Base-by-base conservation (phyloP, 2,113 vertebrate species). In the Oryzias celebensis region DNA sequence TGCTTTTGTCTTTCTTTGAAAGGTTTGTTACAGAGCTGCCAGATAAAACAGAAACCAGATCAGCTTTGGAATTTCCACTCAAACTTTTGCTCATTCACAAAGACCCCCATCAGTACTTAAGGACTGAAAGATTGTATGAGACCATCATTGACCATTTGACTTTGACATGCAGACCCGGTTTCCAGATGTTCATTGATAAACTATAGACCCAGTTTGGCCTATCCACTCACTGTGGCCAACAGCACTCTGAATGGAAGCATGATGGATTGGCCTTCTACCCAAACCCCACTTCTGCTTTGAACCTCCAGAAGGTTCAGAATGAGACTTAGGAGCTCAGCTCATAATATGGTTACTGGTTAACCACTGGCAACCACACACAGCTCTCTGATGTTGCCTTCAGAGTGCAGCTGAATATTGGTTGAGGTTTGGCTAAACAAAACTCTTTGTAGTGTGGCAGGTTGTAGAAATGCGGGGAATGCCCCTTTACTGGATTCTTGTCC, bases 291-390 rank as follows among this genome's bases (percentile, higher is more conserved):
- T 47, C 74, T 70, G 61, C 88, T 90, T 91, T 92, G 87, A 92
- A 92, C 89, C 48, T 77, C 71, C 51, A 76, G 74, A 76, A 80
- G 87, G 82, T 89, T 90, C 89, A 83, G 84, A 91, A 78, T 83
- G 81, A 78, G 84, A 73, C 84, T 89, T 83, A 78, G 77, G 78
- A 83, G 75, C 85, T 89, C 82, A 79, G 85, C 87, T 89, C 90
- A 90, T 91, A 87, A 86, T 83, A 90, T 90, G 91, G 91, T 91
- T 71, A 87, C 87, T 91, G 92, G 92, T 93, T 86, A 91, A 83
- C 91, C 90, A 86, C 92, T 58, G 75, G 82, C 58, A 64, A 92
- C 90, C 91, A 76, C 91, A 91, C 76, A 84, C 63, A 67, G 50
- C 82, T 85, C 91, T 92, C 89, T 92, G 90, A 91, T 88, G 91